Evolutionary conservation across 2,888 invertebrate species (phyloP).

Genomic region (Allacma fusca): DNA sequence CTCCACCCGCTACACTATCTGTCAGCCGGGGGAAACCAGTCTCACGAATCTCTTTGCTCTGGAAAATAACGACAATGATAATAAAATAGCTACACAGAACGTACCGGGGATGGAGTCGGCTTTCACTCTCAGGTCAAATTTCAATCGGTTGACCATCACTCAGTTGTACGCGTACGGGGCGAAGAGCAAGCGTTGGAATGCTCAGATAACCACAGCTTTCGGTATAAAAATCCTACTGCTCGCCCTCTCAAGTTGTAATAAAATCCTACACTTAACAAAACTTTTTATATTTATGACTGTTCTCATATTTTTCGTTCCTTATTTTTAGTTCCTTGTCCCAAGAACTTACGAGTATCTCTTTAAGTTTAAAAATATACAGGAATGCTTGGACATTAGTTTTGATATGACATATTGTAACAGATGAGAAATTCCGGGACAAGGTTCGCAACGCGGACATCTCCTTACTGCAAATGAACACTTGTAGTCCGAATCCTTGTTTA

Average conservation of each 20-base stretch:
- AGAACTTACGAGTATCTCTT: too few relatives aligned
- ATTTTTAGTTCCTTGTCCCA: too few relatives aligned
- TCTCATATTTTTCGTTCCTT: too few relatives aligned
- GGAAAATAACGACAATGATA: slow-evolving; percentile 40
- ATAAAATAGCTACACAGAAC: slow-evolving; percentile 33
- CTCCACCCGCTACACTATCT: slow-evolving; percentile 53
- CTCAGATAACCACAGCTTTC: slow-evolving; percentile 52
- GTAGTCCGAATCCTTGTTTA: slow-evolving; percentile 77
- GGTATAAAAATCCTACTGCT: slow-evolving; percentile 53
- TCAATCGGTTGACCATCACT: slow-evolving; percentile 59
- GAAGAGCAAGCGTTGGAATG: slow-evolving; percentile 55
- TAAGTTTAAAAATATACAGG: too few relatives aligned
- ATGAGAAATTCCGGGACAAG: slow-evolving; percentile 73
- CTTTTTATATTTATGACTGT: too few relatives aligned
- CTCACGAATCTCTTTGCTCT: slow-evolving; percentile 36
- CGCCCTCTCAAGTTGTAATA: neutral
- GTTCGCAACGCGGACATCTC: slow-evolving; percentile 65
- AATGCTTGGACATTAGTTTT: too few relatives aligned
- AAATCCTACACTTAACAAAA: too few relatives aligned
- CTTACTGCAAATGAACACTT: slow-evolving; percentile 67
- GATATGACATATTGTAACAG: slow-evolving; percentile 63
- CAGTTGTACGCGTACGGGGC: slow-evolving; percentile 56
- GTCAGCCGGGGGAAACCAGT: slow-evolving; percentile 51
- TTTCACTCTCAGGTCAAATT: slow-evolving; percentile 57
- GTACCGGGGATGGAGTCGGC: slow-evolving; percentile 39